phyloP scores from a whole-genome alignment of 2,888 invertebrate genomes.

The Aleiodes alternator region DNA sequence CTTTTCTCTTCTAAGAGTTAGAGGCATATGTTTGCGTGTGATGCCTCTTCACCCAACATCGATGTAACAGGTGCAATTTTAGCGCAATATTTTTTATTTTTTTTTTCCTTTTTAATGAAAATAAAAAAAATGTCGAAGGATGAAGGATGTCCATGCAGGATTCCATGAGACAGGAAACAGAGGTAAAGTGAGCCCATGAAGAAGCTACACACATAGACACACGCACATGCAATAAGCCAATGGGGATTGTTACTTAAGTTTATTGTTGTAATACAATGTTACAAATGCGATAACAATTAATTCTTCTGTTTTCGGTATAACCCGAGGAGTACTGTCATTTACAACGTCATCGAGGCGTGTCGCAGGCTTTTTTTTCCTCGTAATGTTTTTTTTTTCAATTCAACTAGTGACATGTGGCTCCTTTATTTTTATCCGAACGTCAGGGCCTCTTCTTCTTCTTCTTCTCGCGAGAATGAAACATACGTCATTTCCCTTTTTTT shows the following conservation, averaged over 20 bases:
- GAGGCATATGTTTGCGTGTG: slow-evolving; percentile 26
- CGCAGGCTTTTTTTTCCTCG: background rate
- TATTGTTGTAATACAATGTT: slow-evolving; percentile 16
- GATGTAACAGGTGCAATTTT: slow-evolving; percentile 24
- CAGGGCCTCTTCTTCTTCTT: background rate
- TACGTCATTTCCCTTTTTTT: slow-evolving; percentile 25
- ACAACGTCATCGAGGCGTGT: slow-evolving; percentile 35
- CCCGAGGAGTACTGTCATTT: slow-evolving; percentile 8
- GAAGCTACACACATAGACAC: background rate
- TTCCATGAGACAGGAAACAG: slow-evolving; percentile 24
- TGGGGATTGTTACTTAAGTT: background rate
- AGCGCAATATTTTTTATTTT: background rate
- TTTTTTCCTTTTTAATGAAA: background rate
- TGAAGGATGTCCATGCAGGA: slow-evolving; percentile 6
- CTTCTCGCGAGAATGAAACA: slow-evolving; percentile 11
- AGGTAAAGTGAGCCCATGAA: background rate
- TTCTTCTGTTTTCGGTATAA: slow-evolving; percentile 23
- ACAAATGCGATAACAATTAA: slow-evolving; percentile 23
- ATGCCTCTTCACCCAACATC: slow-evolving; percentile 3
- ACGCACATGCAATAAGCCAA: background rate
- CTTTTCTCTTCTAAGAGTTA: background rate
- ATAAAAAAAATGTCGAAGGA: slow-evolving; percentile 14
- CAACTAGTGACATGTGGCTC: slow-evolving; percentile 9
- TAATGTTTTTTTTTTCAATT: slow-evolving; percentile 2
- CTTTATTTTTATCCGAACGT: slow-evolving; percentile 10